A percentile compares a stretch with the other conserved stretches of the same genome.
phyloP scores from a whole-genome alignment of 2,888 invertebrate genomes.

The Polymixis flavicincta region DNA sequence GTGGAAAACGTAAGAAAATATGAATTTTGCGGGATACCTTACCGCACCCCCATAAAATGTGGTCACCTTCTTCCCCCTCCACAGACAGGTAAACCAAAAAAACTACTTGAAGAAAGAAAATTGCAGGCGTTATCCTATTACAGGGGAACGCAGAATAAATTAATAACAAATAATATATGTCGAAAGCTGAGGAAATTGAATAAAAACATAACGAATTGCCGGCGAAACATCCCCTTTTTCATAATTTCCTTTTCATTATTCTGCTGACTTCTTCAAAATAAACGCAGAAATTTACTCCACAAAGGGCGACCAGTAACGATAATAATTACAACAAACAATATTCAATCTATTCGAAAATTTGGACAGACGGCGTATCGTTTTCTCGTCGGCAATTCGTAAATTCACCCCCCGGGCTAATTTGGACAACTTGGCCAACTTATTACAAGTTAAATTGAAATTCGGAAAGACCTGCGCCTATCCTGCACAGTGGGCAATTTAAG shows the following conservation, averaged over 20 bases:
- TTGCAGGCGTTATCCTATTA: not conserved
- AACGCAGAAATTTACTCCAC: not conserved
- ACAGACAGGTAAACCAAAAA: not conserved
- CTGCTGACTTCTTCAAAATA: not conserved
- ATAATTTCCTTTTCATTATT: slow-evolving; percentile 4
- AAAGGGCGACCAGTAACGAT: slow-evolving; percentile 11
- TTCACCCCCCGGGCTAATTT: slow-evolving; percentile 78
- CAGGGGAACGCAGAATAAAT: too few relatives aligned
- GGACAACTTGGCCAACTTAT: slow-evolving; percentile 80
- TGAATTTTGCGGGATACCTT: too few relatives aligned
- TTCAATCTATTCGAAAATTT: slow-evolving; percentile 58
- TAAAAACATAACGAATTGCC: not conserved
- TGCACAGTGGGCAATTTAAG: slow-evolving; percentile 68
- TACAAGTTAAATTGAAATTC: slow-evolving; percentile 88
- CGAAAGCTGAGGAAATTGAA: not conserved
- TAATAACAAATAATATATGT: not conserved
- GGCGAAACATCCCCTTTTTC: not conserved
- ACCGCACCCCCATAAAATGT: too few relatives aligned
- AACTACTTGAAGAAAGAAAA: too few relatives aligned
- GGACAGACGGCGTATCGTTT: slow-evolving; percentile 59
- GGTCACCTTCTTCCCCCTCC: too few relatives aligned
- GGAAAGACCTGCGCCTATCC: slow-evolving; percentile 75
- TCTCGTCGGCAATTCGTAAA: slow-evolving; percentile 67
- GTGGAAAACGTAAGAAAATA: too few relatives aligned
- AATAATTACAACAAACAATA: slow-evolving; percentile 42